Evolutionary conservation across 2,888 invertebrate genomes (phyloP), one percentile per base, ranked within the genome.

Genomic region (Drosophila buzzatii): DNA sequence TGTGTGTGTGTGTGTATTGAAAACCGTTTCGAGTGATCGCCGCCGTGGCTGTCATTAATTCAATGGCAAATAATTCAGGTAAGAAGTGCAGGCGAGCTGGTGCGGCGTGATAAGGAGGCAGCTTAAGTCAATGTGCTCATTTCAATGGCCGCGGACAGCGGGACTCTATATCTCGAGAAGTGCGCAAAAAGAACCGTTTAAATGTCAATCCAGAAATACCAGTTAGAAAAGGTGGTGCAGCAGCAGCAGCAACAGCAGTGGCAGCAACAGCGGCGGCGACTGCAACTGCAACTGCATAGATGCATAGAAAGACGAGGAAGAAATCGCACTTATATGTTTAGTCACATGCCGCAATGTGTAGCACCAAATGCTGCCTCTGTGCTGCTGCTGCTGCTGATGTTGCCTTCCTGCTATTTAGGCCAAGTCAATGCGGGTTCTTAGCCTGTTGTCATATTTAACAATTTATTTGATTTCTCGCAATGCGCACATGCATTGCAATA

Each of bases 191-290:
- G 85, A 88, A 90, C 90, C 88, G 89, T 90, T 90, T 90, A 88
- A 90, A 90, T 90, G 88, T 85, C 90, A 90, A 90, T 90, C 89
- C 86, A 83, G 89, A 90, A 90, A 90, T 90, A 88, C 90, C 90
- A 90, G 89, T 90, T 90, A 89, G 85, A 85, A 81, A 79, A 78
- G 86, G 83, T 75, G 75, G 79, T 84, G 79, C 73, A 79, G 63
- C 67, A 72, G 74, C 65, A 60, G 58, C 68, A 69, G 55, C 42
- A 33, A 9, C 55, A n/a, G 8, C 41, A 12, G 62, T 20, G 2
- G 20, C 2, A 68, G 57, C 41, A 18, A 18, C 31, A 14, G 27
- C 42, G 2, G 18, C 31, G 12, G 41, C 53, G 20, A 23, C 52
- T 35, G 37, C 52, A 52, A 18, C 31, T 33, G 49, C 49, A 49